A percentile compares a stretch with the other conserved stretches of the same genome.
phyloP scores from a whole-genome alignment of 2,113 vertebrate genomes.

The Cyprinodon tularosa region DNA sequence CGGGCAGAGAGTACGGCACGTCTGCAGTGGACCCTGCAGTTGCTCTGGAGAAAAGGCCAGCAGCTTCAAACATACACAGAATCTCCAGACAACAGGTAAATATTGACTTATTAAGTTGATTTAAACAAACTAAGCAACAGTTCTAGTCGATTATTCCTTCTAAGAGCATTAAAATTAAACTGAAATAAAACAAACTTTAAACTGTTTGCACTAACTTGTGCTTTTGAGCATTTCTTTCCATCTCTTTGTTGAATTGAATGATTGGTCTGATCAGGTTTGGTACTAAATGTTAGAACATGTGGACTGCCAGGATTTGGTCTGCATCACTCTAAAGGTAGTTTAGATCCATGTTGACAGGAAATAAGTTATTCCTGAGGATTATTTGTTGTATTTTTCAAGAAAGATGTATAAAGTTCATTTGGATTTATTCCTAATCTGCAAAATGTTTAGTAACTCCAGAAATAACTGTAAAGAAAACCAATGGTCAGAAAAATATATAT shows the following conservation, averaged over 20 bases:
- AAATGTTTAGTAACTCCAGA: not conserved
- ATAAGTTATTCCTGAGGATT: not conserved
- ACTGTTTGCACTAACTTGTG: not conserved
- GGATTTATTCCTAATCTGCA: not conserved
- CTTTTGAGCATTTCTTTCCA: not conserved
- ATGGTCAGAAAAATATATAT: not conserved
- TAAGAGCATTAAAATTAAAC: too few relatives aligned
- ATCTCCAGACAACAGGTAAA: constrained; percentile 53
- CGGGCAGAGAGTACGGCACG: constrained; percentile 7
- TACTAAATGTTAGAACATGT: not conserved
- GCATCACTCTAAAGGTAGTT: not conserved
- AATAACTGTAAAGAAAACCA: not conserved
- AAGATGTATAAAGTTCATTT: not conserved
- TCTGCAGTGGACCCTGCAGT: constrained; percentile 11
- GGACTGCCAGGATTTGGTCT: not conserved
- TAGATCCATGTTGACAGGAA: not conserved
- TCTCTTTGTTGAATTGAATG: not conserved
- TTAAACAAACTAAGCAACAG: not conserved
- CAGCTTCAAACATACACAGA: constrained; percentile 9
- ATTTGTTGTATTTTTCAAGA: too few relatives aligned
- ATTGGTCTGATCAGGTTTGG: not conserved
- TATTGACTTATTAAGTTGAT: not conserved
- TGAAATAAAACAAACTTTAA: not conserved
- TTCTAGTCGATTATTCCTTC: too few relatives aligned
- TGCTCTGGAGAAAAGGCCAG: constrained; percentile 16